Conservation (phyloP, 2,113 vertebrate genomes). For the Anthoscopus minutus region DNA sequence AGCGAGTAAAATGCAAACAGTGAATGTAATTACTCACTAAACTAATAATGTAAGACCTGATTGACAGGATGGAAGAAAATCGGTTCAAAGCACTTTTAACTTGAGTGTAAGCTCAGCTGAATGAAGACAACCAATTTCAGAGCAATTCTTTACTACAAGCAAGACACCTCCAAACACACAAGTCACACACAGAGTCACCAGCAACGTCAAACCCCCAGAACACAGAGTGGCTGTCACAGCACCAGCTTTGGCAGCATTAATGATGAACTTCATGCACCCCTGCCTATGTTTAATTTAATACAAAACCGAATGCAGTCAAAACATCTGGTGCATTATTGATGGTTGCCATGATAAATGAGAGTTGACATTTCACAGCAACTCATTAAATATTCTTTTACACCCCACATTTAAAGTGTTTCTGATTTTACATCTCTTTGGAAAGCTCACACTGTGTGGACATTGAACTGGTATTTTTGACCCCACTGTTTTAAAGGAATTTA, state of each 20-base stretch:
- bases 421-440: background rate
- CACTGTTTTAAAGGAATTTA: background rate
- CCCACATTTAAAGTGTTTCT: background rate
- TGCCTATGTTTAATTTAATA: conserved; percentile 53
- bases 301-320: conserved; percentile 44
- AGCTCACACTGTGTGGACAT: rapidly evolving
- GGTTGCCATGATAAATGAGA: conserved; percentile 29
- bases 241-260: background rate
- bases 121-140: background rate
- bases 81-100: background rate
- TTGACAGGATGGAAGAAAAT: background rate
- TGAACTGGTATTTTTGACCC: background rate
- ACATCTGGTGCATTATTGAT: conserved; percentile 56
- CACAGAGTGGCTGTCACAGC: background rate
- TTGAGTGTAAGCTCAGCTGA: background rate
- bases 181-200: background rate
- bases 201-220: background rate
- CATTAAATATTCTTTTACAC: background rate
- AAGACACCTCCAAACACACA: background rate
- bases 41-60: background rate
- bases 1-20: background rate
- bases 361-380: conserved; percentile 25
- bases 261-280: conserved; percentile 29
- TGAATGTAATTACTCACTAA: background rate
- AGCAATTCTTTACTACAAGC: background rate